Evolutionary conservation across 2,888 invertebrate genomes (phyloP).

Genomic region (Stegophylla sp.): DNA sequence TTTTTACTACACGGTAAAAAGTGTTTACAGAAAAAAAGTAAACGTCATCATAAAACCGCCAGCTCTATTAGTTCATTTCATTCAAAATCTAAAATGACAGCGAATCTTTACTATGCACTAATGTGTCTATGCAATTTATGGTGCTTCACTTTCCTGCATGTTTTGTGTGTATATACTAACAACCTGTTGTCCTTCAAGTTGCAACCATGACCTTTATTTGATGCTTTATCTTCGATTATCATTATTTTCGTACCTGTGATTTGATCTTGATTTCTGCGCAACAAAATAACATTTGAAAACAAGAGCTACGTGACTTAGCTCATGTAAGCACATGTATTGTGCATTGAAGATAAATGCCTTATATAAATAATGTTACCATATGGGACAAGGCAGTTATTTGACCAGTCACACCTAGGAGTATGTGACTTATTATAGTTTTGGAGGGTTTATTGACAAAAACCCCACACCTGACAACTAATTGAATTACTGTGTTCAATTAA

Average conservation of each 20-base stretch:
- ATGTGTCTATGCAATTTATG: too few relatives aligned
- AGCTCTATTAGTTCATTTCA: too few relatives aligned
- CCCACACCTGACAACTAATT: background rate
- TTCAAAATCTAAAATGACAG: too few relatives aligned
- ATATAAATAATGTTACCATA: background rate
- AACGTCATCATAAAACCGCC: too few relatives aligned
- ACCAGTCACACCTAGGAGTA: background rate
- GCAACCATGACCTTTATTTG: constrained; percentile 42
- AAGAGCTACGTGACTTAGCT: background rate
- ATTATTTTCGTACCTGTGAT: constrained; percentile 10
- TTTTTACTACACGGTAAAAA: too few relatives aligned
- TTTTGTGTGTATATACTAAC: background rate
- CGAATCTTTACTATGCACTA: too few relatives aligned
- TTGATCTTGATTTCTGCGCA: constrained; percentile 11
- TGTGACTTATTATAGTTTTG: background rate
- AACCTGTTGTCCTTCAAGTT: constrained; percentile 48
- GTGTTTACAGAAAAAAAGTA: too few relatives aligned
- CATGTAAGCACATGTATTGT: constrained; percentile 46
- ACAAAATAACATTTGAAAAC: background rate
- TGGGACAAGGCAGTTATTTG: background rate
- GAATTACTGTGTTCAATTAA: background rate
- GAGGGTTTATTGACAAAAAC: constrained; percentile 2
- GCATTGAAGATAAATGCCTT: background rate
- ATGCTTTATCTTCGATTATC: background rate
- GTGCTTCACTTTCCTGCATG: background rate